Percentiles rank a stretch among this genome's conserved stretches.
phyloP scores from a whole-genome alignment of 2,888 invertebrate genomes.

The Torymus tubicola region DNA sequence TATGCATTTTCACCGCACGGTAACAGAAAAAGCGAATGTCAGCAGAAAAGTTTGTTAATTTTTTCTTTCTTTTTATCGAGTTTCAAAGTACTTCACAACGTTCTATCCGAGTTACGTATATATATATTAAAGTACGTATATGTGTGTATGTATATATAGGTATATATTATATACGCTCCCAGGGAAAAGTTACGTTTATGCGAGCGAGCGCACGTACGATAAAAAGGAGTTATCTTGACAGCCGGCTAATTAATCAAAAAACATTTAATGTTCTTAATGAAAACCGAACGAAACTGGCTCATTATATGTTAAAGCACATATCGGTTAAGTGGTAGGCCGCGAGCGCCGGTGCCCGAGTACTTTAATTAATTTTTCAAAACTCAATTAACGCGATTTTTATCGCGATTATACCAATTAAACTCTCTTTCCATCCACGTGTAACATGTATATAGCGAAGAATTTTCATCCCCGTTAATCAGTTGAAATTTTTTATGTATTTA shows the following conservation, averaged over 20 bases:
- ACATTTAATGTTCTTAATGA: constrained; percentile 14
- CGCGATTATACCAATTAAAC: constrained; percentile 4
- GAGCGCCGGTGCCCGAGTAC: neutral
- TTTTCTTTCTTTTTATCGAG: too few relatives aligned
- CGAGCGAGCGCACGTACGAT: neutral
- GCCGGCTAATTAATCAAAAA: constrained; percentile 27
- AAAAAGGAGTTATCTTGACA: constrained; percentile 15
- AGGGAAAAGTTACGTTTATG: neutral
- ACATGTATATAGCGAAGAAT: neutral
- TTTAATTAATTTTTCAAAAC: constrained; percentile 21
- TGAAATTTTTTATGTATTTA: neutral
- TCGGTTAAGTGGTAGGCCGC: neutral
- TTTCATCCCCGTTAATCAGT: neutral
- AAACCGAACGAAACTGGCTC: constrained; percentile 18
- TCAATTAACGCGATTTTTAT: constrained; percentile 25
- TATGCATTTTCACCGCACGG: too few relatives aligned
- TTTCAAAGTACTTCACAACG: too few relatives aligned
- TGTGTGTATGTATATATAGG: too few relatives aligned
- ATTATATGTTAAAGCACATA: neutral
- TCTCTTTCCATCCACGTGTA: neutral
- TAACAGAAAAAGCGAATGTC: too few relatives aligned
- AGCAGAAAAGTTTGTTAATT: too few relatives aligned
- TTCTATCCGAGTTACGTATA: too few relatives aligned
- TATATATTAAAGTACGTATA: too few relatives aligned
- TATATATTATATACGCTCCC: too few relatives aligned